Percentiles rank a stretch among this genome's conserved stretches.
phyloP scores from a whole-genome alignment of 2,113 vertebrate genomes.

The Excalfactoria chinensis region DNA sequence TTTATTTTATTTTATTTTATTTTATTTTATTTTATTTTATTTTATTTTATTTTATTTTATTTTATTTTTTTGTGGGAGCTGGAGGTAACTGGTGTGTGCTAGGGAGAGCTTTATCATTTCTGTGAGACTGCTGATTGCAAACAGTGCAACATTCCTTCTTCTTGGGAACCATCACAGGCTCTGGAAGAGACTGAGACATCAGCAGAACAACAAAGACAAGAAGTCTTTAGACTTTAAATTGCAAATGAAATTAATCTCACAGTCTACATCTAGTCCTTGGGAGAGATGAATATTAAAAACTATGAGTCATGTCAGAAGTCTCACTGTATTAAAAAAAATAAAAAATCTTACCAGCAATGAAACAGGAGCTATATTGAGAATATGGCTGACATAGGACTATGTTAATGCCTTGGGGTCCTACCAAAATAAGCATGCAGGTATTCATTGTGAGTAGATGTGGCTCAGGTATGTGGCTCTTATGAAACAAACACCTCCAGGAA shows the following conservation, averaged over 20 bases:
- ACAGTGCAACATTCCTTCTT: not conserved
- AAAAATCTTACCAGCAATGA: not conserved
- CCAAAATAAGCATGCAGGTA: not conserved
- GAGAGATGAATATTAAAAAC: not conserved
- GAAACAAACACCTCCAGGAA: not conserved
- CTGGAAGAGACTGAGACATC: not conserved
- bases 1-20: too few relatives aligned
- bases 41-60: too few relatives aligned
- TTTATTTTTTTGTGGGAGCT: not conserved
- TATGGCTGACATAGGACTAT: not conserved
- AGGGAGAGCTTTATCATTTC: not conserved
- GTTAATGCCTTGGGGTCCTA: not conserved
- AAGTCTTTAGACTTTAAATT: slow-evolving; percentile 4
- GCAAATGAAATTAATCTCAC: slow-evolving; percentile 1
- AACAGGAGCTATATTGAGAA: not conserved
- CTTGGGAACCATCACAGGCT: not conserved
- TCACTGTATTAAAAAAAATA: not conserved
- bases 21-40: too few relatives aligned
- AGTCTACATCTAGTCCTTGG: not conserved
- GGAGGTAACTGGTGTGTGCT: not conserved
- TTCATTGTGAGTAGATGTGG: not conserved
- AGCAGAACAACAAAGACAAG: not conserved
- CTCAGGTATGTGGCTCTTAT: not conserved
- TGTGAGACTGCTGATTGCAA: not conserved
- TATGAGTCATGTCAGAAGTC: not conserved